A percentile compares a stretch with the other conserved stretches of the same genome.
These are phyloP conservation scores for Psittacula cyanocephala DNA, from an alignment of 2,113 vertebrate genomes.

Conservation along the genomic window DNA sequence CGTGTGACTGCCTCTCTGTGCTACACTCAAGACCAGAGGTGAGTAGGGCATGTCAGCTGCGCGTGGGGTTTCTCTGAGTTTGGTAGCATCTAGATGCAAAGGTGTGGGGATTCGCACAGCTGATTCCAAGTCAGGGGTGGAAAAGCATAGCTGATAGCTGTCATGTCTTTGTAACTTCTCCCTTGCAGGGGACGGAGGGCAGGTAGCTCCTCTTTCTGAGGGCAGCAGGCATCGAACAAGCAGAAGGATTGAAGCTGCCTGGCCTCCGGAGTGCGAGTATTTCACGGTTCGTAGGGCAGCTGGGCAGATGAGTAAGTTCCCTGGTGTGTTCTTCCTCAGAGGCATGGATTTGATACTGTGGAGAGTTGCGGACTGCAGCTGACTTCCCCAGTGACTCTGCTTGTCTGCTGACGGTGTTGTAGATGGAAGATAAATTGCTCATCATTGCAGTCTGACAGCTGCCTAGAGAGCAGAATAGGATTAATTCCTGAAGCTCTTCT, in stretches of 20 bases:
- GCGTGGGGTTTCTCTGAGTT: rapidly evolving
- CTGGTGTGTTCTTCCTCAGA: not conserved
- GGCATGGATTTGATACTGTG: not conserved
- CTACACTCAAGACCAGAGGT: not conserved
- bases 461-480: not conserved
- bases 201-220: not conserved
- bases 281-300: not conserved
- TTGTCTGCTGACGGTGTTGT: not conserved
- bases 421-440: conserved; percentile 49
- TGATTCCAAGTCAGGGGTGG: not conserved
- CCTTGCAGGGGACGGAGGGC: not conserved
- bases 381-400: not conserved
- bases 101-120: not conserved
- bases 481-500: conserved; percentile 10
- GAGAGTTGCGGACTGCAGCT: not conserved
- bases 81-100: not conserved
- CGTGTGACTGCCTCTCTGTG: not conserved
- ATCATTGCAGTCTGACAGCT: conserved; percentile 47
- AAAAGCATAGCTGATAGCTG: not conserved
- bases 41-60: not conserved
- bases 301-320: not conserved
- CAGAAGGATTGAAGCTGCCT: not conserved
- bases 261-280: not conserved
- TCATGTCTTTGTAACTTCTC: not conserved
- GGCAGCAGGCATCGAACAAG: not conserved